phyloP scores from a whole-genome alignment of 2,797 vertebrate genomes.

The Microctenopoma lineatum region DNA sequence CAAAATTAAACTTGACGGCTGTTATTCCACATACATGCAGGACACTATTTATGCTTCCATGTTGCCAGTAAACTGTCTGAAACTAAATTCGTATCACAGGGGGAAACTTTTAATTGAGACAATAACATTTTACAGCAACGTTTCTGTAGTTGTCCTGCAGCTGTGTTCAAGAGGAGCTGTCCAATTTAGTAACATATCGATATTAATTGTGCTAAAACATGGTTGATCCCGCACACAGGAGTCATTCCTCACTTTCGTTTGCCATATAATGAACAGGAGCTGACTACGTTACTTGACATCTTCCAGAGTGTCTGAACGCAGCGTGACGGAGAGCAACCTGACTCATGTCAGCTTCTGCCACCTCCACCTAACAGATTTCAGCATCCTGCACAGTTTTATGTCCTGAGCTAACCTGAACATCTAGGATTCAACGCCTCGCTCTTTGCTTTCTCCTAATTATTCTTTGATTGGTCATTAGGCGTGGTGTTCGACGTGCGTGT shows the following conservation, averaged over 20 bases:
- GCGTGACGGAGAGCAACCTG: background rate
- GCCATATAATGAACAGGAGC: background rate
- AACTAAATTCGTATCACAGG: background rate
- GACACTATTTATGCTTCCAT: background rate
- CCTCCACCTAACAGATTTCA: background rate
- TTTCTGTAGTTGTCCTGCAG: conserved; percentile 12
- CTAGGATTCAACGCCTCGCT: conserved; percentile 66
- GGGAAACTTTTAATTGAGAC: conserved; percentile 12
- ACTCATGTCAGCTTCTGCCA: background rate
- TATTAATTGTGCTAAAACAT: background rate
- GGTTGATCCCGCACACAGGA: background rate
- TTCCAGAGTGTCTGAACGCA: conserved; percentile 5
- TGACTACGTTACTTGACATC: conserved; percentile 1
- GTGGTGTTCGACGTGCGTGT: conserved; percentile 59
- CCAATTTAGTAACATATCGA: background rate
- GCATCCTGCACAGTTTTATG: no score
- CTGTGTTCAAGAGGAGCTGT: background rate
- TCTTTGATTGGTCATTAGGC: conserved; percentile 85
- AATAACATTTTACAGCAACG: conserved; percentile 19
- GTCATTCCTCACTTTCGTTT: background rate
- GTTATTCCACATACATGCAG: background rate
- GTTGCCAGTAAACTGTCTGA: background rate
- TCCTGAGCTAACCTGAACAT: conserved; percentile 61
- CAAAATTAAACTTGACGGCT: conserved; percentile 15
- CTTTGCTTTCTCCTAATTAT: conserved; percentile 79